Percentiles rank a stretch among this genome's conserved stretches.
These are phyloP conservation scores for Phoxinus dragarum DNA, from an alignment of 2,797 vertebrate species.

Conservation along the genomic window DNA sequence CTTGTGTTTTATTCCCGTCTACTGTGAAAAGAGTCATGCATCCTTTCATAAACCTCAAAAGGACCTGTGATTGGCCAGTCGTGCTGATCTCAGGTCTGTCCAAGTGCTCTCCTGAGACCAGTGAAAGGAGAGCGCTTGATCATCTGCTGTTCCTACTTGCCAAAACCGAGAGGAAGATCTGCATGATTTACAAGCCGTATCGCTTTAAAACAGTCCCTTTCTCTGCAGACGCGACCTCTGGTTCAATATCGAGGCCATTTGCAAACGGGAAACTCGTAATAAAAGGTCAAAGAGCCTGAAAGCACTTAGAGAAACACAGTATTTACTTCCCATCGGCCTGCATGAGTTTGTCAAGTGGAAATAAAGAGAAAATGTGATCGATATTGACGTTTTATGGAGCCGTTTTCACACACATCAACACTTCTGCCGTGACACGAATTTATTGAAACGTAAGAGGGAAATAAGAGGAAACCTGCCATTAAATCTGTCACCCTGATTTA, in stretches of 20 bases:
- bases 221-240: slow-evolving; percentile 60
- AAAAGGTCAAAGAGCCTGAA: slow-evolving; percentile 71
- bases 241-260: slow-evolving; percentile 72
- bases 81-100: slow-evolving; percentile 31
- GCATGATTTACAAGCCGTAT: slow-evolving; percentile 72
- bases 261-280: slow-evolving; percentile 69
- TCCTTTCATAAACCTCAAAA: neutral
- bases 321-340: slow-evolving; percentile 63
- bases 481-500: slow-evolving; percentile 38
- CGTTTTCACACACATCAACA: slow-evolving; percentile 69
- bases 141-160: slow-evolving; percentile 62
- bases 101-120: slow-evolving; percentile 42
- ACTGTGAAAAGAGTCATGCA: neutral
- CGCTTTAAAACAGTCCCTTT: slow-evolving; percentile 63
- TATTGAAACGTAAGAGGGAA: slow-evolving; percentile 58
- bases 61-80: neutral
- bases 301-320: slow-evolving; percentile 62
- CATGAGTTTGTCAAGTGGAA: slow-evolving; percentile 68
- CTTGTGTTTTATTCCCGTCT: neutral
- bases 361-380: slow-evolving; percentile 70
- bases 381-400: slow-evolving; percentile 74
- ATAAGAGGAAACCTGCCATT: slow-evolving; percentile 37
- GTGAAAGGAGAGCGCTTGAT: slow-evolving; percentile 22
- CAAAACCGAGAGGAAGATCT: slow-evolving; percentile 56
- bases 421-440: slow-evolving; percentile 59